Evolutionary conservation across 2,888 invertebrate species (phyloP), one percentile per base, ranked within the genome.

Genomic region (Cabera pusaria): DNA sequence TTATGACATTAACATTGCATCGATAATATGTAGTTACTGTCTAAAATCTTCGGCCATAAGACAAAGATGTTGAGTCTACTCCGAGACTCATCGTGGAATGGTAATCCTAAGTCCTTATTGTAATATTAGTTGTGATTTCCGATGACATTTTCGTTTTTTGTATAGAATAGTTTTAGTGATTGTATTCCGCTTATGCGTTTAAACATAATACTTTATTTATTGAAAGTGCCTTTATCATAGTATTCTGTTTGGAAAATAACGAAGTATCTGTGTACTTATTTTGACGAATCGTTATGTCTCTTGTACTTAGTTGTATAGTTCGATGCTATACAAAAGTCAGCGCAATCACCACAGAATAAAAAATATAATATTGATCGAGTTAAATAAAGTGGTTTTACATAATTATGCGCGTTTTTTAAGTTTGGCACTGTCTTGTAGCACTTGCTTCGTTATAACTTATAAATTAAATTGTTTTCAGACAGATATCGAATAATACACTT

Each of bases 171-270:
- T 11, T 35, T 19, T 49, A 40, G 39, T 33, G 8, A 44, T n/a
- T 45, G 33, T 36, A 51, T 48, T 41, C 42, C 41, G 49, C 29
- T 36, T 32, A 19, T 19, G 35, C 42, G 39, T 42, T 48, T 42
- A 27, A 29, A 44, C 24, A 23, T 40, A 16, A 18, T 26, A 38
- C 33, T 38, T 48, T 46, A 53, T 50, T 50, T 53, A 50, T 50
- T 53, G 22, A 48, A 43, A 45, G 42, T 44, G 50, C 49, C 49
- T 52, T 45, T 47, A 22, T 31, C 19, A 29, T 48, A 39, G 38
- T 45, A 28, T 47, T 39, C 25, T 32, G 29, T 45, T 45, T 37
- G 12, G 23, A 40, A 34, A 27, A 33, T 27, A 18, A 25, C 26
- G 7, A 34, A 8, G 12, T 49, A 25, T 36, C 23, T 43, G 36